Evolutionary conservation across 2,113 vertebrate species (phyloP).

Genomic region (Galbula dea): DNA sequence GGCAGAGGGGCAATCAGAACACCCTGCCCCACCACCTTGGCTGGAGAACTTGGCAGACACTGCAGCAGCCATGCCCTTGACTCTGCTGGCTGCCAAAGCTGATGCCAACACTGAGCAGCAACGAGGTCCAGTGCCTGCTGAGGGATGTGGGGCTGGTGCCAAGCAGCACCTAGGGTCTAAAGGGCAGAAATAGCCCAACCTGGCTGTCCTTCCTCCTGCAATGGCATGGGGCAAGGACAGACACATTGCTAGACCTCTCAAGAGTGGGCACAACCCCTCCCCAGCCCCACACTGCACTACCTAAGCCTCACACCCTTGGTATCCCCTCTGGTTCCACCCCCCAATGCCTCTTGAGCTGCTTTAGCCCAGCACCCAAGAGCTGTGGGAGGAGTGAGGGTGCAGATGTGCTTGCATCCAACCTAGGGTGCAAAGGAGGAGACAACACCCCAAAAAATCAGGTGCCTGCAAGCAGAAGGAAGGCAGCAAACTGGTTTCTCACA

Average conservation of each 20-base stretch:
- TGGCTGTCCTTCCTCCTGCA: not conserved
- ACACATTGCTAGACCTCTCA: not conserved
- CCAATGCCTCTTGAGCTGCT: not conserved
- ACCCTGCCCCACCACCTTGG: rapidly evolving
- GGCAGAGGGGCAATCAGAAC: not conserved
- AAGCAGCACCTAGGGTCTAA: rapidly evolving
- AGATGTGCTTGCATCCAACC: not conserved
- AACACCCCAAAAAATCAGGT: not conserved
- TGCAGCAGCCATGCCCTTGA: not conserved
- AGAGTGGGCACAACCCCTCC: not conserved
- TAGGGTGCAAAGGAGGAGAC: not conserved
- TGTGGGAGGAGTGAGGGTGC: not conserved
- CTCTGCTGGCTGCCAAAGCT: not conserved
- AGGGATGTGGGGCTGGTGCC: not conserved
- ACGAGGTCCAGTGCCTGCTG: not conserved
- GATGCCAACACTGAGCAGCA: not conserved
- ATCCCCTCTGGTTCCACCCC: rapidly evolving
- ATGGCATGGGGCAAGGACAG: rapidly evolving
- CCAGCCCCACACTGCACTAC: not conserved
- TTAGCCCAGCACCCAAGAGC: rapidly evolving
- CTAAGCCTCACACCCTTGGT: not conserved
- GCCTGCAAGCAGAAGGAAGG: not conserved
- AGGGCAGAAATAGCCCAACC: not conserved
- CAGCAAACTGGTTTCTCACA: not conserved
- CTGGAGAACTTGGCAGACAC: not conserved